Conservation (phyloP, 1,140 invertebrate genomes). For the Ceratoteleas bidentatus region DNA sequence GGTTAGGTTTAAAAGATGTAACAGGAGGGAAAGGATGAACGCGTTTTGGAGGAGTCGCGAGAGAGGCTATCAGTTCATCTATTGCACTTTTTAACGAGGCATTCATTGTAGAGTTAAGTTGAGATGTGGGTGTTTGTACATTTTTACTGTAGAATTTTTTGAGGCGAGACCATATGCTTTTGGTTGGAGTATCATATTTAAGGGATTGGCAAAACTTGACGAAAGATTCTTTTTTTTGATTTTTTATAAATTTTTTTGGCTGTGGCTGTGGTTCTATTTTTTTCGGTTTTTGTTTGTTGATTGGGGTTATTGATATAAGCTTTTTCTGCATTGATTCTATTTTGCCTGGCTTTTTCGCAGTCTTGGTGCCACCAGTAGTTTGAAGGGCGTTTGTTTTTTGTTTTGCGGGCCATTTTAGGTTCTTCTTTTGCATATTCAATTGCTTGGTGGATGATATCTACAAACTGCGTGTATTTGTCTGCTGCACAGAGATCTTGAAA, state of each 20-base stretch:
- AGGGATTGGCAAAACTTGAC: constrained; percentile 9
- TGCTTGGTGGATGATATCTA: not conserved
- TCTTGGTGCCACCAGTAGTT: constrained; percentile 10
- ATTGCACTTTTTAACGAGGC: not conserved
- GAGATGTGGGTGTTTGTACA: not conserved
- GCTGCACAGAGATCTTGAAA: not conserved
- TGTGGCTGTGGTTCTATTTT: constrained; percentile 9
- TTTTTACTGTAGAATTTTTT: constrained; percentile 37
- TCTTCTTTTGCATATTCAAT: not conserved
- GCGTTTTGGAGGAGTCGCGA: not conserved
- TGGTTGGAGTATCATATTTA: constrained; percentile 1
- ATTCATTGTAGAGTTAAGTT: constrained; percentile 30
- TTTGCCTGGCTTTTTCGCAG: constrained; percentile 1
- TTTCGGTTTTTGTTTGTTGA: not conserved
- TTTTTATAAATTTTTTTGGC: constrained; percentile 22
- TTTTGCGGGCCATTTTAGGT: not conserved
- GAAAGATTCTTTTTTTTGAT: constrained; percentile 15
- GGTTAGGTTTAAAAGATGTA: not conserved
- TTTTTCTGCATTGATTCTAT: constrained; percentile 14
- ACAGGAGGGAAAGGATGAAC: not conserved
- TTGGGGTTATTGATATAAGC: not conserved
- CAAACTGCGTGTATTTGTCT: constrained; percentile 10
- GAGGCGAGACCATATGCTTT: constrained; percentile 16
- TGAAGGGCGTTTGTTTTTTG: not conserved
- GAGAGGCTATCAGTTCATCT: not conserved